Conservation (phyloP, 2,888 invertebrate genomes). For the Mallateleia sp. region DNA sequence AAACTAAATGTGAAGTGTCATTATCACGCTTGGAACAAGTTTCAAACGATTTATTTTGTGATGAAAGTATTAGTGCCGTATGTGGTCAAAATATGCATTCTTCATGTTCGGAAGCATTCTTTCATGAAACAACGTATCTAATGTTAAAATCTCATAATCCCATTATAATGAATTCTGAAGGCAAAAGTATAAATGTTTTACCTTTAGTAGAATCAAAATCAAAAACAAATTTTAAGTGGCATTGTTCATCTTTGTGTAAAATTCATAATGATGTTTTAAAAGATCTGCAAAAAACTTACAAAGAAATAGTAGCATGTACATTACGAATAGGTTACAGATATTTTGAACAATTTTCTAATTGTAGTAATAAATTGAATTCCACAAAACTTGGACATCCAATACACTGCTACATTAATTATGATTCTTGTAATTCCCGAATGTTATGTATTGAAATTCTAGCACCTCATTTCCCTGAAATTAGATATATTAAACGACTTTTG, state of each 20-base stretch:
- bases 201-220: not conserved
- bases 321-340: not conserved
- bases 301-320: not conserved
- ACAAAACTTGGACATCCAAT: not conserved
- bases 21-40: not conserved
- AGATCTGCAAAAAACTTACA: not conserved
- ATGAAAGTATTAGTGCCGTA: not conserved
- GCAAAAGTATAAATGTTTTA: not conserved
- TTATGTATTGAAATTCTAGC: not conserved
- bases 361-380: not conserved
- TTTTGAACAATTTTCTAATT: not conserved
- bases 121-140: not conserved
- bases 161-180: not conserved
- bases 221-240: not conserved
- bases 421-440: not conserved
- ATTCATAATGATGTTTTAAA: not conserved
- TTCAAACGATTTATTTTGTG: not conserved
- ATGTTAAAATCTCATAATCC: not conserved
- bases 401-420: not conserved
- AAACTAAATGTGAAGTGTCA: not conserved
- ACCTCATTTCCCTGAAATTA: constrained; percentile 4
- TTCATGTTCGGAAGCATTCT: not conserved
- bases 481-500: not conserved
- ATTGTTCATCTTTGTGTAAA: not conserved
- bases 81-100: not conserved